Conservation (phyloP, 2,797 vertebrate species). For the Enteromius viviparus region DNA sequence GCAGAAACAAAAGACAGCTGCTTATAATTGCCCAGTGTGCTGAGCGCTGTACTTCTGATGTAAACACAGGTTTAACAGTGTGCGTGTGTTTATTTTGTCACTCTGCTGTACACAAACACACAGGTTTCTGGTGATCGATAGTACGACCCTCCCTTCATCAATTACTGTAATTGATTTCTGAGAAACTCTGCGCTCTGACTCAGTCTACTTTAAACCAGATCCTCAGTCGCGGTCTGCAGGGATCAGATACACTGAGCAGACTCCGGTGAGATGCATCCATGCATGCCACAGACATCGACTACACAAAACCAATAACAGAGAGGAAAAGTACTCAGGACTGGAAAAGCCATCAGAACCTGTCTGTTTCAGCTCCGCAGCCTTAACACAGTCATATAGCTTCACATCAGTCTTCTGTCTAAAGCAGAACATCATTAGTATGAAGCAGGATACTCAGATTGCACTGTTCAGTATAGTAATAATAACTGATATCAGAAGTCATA, state of each 20-base stretch:
- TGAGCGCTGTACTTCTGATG: constrained; percentile 48
- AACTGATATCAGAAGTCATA: background rate
- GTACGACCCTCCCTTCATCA: constrained; percentile 66
- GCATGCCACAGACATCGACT: constrained; percentile 51
- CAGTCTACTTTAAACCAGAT: constrained; percentile 59
- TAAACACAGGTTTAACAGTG: constrained; percentile 54
- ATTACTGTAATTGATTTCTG: constrained; percentile 72
- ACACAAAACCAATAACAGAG: constrained; percentile 39
- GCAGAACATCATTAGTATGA: constrained; percentile 6
- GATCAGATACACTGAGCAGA: constrained; percentile 66
- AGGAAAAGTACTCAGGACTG: constrained; percentile 60
- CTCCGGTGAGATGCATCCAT: constrained; percentile 75
- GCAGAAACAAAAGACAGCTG: background rate
- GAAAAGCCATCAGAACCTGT: constrained; percentile 32
- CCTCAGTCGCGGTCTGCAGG: constrained; percentile 28
- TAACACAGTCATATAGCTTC: background rate
- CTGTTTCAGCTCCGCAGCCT: background rate
- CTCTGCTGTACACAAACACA: constrained; percentile 66
- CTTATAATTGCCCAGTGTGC: constrained; percentile 59
- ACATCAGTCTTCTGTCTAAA: background rate
- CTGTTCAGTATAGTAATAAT: too few relatives aligned
- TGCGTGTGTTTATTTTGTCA: constrained; percentile 70
- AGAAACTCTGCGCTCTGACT: constrained; percentile 51
- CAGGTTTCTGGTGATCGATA: constrained; percentile 70
- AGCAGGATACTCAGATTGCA: background rate